A percentile compares a stretch with the other conserved stretches of the same genome.
These are phyloP conservation scores for Nansenia antarctica DNA, from an alignment of 2,113 vertebrate species.

Conservation along the genomic window DNA sequence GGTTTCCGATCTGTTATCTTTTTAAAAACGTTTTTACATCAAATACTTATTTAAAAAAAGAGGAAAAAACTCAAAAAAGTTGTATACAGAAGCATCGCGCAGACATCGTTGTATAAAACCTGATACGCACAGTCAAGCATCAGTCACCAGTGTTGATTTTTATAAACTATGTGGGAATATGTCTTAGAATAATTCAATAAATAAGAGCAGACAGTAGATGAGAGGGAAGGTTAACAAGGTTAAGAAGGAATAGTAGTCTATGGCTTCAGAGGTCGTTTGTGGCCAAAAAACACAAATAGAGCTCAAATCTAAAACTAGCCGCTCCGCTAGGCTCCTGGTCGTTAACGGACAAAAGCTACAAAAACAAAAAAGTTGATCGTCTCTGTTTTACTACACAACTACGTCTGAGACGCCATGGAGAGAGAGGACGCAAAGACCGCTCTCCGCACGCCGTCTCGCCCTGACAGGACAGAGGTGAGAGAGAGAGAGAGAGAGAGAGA, in stretches of 20 bases:
- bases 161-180: constrained; percentile 69
- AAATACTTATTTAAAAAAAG: constrained; percentile 45
- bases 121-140: constrained; percentile 66
- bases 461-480: background rate
- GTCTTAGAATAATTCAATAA: constrained; percentile 65
- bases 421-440: background rate
- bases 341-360: constrained; percentile 39
- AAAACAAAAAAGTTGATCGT: constrained; percentile 21
- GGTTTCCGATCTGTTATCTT: constrained; percentile 31
- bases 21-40: constrained; percentile 57
- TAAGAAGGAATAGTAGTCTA: constrained; percentile 32
- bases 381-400: constrained; percentile 41
- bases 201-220: constrained; percentile 65
- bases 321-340: constrained; percentile 32
- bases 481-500: background rate
- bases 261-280: constrained; percentile 23
- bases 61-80: constrained; percentile 49
- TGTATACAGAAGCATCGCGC: constrained; percentile 55
- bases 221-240: background rate
- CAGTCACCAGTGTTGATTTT: constrained; percentile 70
- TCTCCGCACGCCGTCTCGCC: constrained; percentile 4
- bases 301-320: constrained; percentile 28
- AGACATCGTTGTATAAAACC: constrained; percentile 69
- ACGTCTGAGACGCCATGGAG: constrained; percentile 17
- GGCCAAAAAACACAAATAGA: constrained; percentile 33